Evolutionary conservation across 2,113 vertebrate species (phyloP), one percentile per base, ranked within the genome.

Genomic region (Zeus faber): DNA sequence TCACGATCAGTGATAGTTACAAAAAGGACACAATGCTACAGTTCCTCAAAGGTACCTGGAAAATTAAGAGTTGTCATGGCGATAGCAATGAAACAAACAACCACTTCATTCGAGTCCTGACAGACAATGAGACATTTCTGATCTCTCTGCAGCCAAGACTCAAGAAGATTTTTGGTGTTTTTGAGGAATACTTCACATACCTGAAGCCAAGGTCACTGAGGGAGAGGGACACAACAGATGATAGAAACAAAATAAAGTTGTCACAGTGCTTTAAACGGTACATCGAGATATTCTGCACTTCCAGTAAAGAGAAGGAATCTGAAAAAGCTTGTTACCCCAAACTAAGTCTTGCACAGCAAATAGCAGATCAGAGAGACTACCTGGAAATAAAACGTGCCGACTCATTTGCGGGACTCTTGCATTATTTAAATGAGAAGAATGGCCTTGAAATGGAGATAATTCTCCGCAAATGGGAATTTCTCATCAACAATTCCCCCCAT

Each of bases 171-270:
- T 79, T 81, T 21, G 18, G 0, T 4, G 71, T 81, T 27, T 81
- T 79, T 66, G 75, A 81, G 46, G 67, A 50, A 11, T 79, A 69
- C 27, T 81, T 71, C 26, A 61, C 49, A 48, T 70, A 74, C 49
- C 29, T 60, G 31, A 81, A 64, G 43, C 8, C 71, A 46, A 75
- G 25, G 9, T 44, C 21, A n/a, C n/a, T n/a, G 64, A 20, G 40
- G 11, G 62, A 88, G 66, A 54, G 80, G 81, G 5, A 87, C 77
- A 67, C 72, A 67, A 0, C 7, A 6, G 67, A 76, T 49, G 63
- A 65, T 41, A 74, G 29, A 60, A 56, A 5, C 52, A 80, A 80
- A 52, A 24, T 10, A 1, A 80, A 71, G 27, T 13, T 74, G 1
- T 76, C 58, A 10, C 43, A 63, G 1, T 37, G 14, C 26, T 80